phyloP scores from a whole-genome alignment of 2,113 vertebrate species.

The Rhinichthys klamathensis region DNA sequence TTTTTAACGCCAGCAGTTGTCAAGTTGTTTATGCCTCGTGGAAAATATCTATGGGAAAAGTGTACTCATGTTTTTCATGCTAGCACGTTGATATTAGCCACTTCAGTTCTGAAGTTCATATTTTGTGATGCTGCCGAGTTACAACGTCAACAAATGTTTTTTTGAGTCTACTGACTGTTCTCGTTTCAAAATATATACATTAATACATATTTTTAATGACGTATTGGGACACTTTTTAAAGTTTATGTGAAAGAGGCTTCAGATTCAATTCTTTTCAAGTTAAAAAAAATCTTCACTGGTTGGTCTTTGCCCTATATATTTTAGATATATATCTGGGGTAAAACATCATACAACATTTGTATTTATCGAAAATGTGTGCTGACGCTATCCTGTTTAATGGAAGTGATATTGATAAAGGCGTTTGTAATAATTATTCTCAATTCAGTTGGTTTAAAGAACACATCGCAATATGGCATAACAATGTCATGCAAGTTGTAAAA shows the following conservation, averaged over 20 bases:
- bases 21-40: background rate
- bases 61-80: background rate
- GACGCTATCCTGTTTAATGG: background rate
- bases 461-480: background rate
- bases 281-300: background rate
- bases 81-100: slow-evolving; percentile 8
- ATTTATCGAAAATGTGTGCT: background rate
- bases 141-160: background rate
- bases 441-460: background rate
- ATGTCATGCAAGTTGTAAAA: background rate
- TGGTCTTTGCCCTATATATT: background rate
- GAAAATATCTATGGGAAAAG: too few species aligned
- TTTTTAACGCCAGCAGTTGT: background rate
- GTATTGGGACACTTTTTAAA: background rate
- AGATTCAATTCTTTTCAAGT: background rate
- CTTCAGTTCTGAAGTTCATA: background rate
- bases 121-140: background rate
- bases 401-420: background rate
- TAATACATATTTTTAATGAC: background rate
- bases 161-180: background rate
- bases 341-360: background rate
- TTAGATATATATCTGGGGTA: background rate
- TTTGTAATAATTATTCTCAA: background rate
- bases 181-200: background rate
- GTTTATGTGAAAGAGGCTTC: background rate